phyloP scores from a whole-genome alignment of 2,113 vertebrate genomes.

The Australoheros scitulus region DNA sequence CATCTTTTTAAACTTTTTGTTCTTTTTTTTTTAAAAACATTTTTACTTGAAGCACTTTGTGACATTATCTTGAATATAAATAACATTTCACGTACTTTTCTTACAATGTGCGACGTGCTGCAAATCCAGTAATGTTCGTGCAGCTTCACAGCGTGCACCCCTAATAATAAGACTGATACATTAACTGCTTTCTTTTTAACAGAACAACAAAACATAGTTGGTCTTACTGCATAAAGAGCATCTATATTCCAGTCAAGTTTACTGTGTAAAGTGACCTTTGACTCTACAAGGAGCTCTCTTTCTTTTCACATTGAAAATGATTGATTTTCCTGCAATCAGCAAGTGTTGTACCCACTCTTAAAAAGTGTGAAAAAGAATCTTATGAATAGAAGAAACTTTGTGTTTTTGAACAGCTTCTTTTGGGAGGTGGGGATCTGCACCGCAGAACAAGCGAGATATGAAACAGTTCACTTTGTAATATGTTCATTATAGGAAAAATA shows the following conservation, averaged over 20 bases:
- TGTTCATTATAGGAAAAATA: neutral
- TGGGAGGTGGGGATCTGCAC: neutral
- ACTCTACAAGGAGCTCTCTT: neutral
- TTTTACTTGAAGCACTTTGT: neutral
- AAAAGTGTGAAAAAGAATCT: slow-evolving; percentile 11
- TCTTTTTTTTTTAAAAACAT: neutral
- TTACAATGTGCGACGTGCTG: neutral
- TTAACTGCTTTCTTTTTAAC: neutral
- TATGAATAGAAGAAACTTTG: neutral
- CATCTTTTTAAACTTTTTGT: neutral
- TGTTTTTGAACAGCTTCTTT: slow-evolving; percentile 9
- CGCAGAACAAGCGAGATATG: neutral
- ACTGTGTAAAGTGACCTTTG: neutral
- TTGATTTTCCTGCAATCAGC: neutral
- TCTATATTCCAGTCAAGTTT: neutral
- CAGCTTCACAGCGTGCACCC: neutral
- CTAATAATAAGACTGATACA: neutral
- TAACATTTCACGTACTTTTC: neutral
- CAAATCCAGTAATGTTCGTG: neutral
- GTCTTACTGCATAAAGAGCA: neutral
- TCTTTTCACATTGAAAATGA: neutral
- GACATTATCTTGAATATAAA: neutral
- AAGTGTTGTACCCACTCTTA: neutral
- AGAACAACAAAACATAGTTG: neutral
- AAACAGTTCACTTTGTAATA: neutral